Evolutionary conservation across 2,888 invertebrate species (phyloP).

Genomic region (Rapana venosa): DNA sequence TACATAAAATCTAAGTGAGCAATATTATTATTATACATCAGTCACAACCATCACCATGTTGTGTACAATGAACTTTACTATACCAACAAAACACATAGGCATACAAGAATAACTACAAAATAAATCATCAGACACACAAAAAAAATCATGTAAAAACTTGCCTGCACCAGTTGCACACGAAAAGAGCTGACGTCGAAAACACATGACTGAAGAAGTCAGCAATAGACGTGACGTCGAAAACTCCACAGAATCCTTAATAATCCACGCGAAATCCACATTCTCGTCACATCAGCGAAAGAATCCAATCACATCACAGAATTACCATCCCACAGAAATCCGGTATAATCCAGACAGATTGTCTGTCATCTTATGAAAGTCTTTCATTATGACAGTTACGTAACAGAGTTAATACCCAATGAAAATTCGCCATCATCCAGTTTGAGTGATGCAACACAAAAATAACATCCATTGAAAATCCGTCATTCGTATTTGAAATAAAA

Average conservation of each 20-base stretch:
- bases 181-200: slow-evolving; percentile 32
- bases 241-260: background rate
- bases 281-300: background rate
- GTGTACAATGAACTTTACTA: too few species aligned
- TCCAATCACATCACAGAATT: background rate
- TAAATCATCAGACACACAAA: background rate
- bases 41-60: too few species aligned
- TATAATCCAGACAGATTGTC: background rate
- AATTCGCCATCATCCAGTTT: background rate
- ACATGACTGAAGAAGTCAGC: slow-evolving; percentile 28
- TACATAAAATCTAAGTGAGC: too few species aligned
- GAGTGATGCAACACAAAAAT: background rate
- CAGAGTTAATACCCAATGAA: background rate
- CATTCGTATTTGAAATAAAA: background rate
- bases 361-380: background rate
- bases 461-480: background rate
- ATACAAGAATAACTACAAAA: background rate
- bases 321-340: background rate
- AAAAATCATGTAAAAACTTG: slow-evolving; percentile 4
- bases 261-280: background rate
- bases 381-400: background rate
- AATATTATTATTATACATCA: too few species aligned
- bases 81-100: background rate
- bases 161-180: slow-evolving; percentile 17
- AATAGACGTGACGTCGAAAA: background rate